A percentile compares a stretch with the other conserved stretches of the same genome.
Evolutionary conservation across 2,797 vertebrate genomes (phyloP).

Genomic region (Phrynocephalus guinanensis): DNA sequence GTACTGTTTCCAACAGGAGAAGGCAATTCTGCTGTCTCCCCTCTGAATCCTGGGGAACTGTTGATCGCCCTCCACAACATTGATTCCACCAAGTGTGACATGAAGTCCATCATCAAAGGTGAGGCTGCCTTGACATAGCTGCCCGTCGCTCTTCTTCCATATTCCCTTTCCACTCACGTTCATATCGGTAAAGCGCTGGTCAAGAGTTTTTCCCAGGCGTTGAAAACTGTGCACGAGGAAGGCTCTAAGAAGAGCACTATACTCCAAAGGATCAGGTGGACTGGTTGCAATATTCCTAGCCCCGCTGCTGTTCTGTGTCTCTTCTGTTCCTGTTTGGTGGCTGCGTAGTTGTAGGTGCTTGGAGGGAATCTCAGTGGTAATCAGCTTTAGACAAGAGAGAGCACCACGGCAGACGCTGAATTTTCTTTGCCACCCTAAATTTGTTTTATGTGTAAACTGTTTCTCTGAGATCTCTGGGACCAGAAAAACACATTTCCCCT

Average conservation of each 20-base stretch:
- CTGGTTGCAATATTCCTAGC: background rate
- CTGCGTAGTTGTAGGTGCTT: too few species aligned
- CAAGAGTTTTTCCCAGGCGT: background rate
- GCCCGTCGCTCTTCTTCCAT: too few species aligned
- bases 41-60: constrained; percentile 92
- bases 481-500: too few species aligned
- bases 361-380: background rate
- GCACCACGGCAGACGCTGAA: background rate
- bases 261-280: too few species aligned
- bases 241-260: too few species aligned
- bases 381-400: too few species aligned
- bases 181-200: too few species aligned
- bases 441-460: too few species aligned
- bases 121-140: background rate
- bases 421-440: background rate
- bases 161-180: too few species aligned
- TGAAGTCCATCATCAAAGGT: constrained; percentile 99
- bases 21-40: constrained; percentile 89
- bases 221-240: background rate
- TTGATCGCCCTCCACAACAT: constrained; percentile 94
- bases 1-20: constrained; percentile 79
- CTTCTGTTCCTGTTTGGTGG: background rate
- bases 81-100: constrained; percentile 93
- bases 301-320: background rate
- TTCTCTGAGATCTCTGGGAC: too few species aligned